phyloP scores from a whole-genome alignment of 2,888 invertebrate species.

The Gari tellinella region DNA sequence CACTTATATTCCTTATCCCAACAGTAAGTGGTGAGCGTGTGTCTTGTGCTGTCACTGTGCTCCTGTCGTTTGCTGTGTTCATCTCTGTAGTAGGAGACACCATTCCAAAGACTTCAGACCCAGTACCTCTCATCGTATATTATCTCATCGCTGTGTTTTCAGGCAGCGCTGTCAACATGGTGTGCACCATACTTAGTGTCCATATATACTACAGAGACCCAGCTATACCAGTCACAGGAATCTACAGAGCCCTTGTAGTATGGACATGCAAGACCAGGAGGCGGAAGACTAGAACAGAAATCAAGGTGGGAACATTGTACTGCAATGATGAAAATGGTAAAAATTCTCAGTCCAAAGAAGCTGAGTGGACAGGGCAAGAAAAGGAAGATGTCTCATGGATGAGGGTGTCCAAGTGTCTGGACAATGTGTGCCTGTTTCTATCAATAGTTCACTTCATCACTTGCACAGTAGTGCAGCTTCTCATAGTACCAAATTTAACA shows the following conservation, averaged over 20 bases:
- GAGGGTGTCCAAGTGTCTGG: conserved; percentile 9
- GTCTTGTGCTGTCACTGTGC: conserved; percentile 15
- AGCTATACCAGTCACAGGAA: not conserved
- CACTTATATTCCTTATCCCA: conserved; percentile 10
- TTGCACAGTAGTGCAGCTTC: conserved; percentile 9
- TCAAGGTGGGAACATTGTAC: too few relatives aligned
- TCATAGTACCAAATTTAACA: conserved; percentile 1
- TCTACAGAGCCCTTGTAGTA: too few relatives aligned
- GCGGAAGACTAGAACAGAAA: too few relatives aligned
- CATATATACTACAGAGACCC: conserved; percentile 11
- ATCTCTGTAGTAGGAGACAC: conserved; percentile 15
- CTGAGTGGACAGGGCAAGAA: too few relatives aligned
- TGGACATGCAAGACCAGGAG: too few relatives aligned
- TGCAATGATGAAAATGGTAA: too few relatives aligned
- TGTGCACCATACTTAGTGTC: too few relatives aligned
- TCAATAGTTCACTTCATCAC: conserved; percentile 10
- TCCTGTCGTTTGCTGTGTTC: conserved; percentile 21
- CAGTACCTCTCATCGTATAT: conserved; percentile 9
- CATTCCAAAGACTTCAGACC: conserved; percentile 25
- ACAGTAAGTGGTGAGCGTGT: conserved; percentile 17
- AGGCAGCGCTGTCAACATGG: too few relatives aligned
- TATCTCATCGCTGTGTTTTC: conserved; percentile 6
- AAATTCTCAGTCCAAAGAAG: too few relatives aligned
- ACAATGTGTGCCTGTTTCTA: conserved; percentile 8
- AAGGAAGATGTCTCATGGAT: conserved; percentile 2